Evolutionary conservation across 2,113 vertebrate genomes (phyloP).

Genomic region (Abramis brama): DNA sequence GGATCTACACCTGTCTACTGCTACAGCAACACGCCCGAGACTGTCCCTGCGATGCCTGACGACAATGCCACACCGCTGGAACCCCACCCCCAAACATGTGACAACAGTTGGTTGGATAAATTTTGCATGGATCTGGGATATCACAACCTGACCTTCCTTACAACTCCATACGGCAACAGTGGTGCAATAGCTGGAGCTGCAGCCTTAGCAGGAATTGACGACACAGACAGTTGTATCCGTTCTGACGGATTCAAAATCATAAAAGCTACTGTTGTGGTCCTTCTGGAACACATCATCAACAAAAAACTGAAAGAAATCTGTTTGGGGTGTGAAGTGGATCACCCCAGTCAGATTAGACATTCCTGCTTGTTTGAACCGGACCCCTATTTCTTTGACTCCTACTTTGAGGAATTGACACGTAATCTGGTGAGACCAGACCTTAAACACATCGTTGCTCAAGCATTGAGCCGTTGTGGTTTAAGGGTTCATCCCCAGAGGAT

Average conservation of each 20-base stretch:
- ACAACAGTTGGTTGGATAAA: background rate
- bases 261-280: background rate
- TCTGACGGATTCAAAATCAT: background rate
- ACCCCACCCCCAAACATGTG: background rate
- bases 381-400: background rate
- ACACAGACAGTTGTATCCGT: background rate
- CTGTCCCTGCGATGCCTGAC: fast-evolving
- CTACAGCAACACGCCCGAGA: background rate
- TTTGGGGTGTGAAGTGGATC: background rate
- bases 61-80: background rate
- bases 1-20: background rate
- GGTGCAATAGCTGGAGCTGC: background rate
- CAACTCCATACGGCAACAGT: fast-evolving
- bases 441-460: background rate
- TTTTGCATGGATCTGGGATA: background rate
- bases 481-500: background rate
- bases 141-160: background rate
- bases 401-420: background rate
- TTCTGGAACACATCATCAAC: constrained; percentile 4
- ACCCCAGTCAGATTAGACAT: constrained; percentile 3
- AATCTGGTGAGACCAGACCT: background rate
- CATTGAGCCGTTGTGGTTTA: background rate
- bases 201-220: fast-evolving
- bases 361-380: constrained; percentile 9
- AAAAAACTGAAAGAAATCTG: background rate